Evolutionary conservation across 2,113 vertebrate genomes (phyloP).

Genomic region (Rattus norvegicus): DNA sequence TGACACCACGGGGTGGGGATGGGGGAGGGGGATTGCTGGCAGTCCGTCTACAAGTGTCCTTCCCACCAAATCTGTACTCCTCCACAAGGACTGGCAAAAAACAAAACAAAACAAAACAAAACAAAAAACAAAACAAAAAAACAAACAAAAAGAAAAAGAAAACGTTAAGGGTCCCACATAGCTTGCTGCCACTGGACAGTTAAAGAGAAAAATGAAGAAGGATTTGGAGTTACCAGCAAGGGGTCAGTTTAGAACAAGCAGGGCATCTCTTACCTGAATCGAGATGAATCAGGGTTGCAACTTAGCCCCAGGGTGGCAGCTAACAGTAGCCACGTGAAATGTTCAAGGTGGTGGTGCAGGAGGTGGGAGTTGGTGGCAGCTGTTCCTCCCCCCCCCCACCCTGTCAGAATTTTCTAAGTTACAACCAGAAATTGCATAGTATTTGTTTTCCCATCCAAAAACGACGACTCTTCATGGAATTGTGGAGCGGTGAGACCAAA

Average conservation of each 20-base stretch:
- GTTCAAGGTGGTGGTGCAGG: slow-evolving; percentile 68
- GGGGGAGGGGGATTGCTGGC: rapidly evolving
- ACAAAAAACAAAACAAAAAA: too few relatives aligned
- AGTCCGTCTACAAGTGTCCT: not conserved
- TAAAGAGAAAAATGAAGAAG: not conserved
- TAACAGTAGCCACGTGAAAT: slow-evolving; percentile 81
- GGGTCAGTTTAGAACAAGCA: slow-evolving; percentile 18
- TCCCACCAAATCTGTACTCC: not conserved
- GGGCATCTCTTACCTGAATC: not conserved
- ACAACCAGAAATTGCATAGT: slow-evolving; percentile 89
- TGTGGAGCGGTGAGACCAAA: slow-evolving; percentile 59
- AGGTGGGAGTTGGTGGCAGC: slow-evolving; percentile 55
- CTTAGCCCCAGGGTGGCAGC: not conserved
- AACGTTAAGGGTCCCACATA: not conserved
- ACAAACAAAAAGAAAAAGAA: not conserved
- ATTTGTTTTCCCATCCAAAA: slow-evolving; percentile 86
- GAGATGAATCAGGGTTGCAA: not conserved
- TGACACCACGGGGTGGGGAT: not conserved
- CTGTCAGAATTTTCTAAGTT: slow-evolving; percentile 75
- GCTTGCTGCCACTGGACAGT: not conserved
- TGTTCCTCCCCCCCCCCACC: slow-evolving; percentile 59
- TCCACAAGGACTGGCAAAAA: not conserved
- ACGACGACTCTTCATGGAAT: slow-evolving; percentile 77
- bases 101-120: not conserved
- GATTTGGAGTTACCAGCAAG: not conserved